phyloP scores from a whole-genome alignment of 2,888 invertebrate species.

The Athripsodes cinereus region DNA sequence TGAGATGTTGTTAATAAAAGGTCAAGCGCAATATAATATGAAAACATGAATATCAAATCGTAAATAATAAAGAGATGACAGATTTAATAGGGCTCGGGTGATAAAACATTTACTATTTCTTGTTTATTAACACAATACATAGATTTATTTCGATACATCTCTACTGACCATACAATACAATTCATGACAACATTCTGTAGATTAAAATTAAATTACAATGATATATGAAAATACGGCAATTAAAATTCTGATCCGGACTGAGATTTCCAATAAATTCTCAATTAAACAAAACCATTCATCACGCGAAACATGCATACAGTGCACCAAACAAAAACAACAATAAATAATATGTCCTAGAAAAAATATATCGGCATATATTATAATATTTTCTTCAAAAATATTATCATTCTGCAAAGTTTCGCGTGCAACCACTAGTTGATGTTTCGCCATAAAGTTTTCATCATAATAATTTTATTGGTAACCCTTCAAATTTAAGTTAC shows the following conservation, averaged over 20 bases:
- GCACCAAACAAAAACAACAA: too few relatives aligned
- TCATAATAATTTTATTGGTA: neutral
- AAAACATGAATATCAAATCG: constrained; percentile 20
- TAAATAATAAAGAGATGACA: constrained; percentile 25
- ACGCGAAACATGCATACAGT: neutral
- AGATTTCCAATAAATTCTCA: too few relatives aligned
- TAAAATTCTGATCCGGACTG: neutral
- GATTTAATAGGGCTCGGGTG: constrained; percentile 16
- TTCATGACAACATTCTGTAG: neutral
- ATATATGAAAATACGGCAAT: neutral
- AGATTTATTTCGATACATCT: constrained; percentile 1
- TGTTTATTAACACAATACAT: neutral
- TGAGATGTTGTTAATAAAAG: constrained; percentile 7
- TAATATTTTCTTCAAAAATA: too few relatives aligned
- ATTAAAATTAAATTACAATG: neutral
- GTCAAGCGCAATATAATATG: constrained; percentile 15
- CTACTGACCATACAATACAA: neutral
- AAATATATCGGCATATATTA: too few relatives aligned
- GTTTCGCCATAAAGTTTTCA: neutral
- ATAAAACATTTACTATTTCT: neutral
- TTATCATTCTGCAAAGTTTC: too few relatives aligned
- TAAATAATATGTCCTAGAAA: too few relatives aligned
- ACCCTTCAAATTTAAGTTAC: too few relatives aligned
- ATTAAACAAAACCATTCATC: neutral
- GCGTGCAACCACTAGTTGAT: too few relatives aligned